phyloP scores from a whole-genome alignment of 2,797 vertebrate species.

The Menidia menidia region DNA sequence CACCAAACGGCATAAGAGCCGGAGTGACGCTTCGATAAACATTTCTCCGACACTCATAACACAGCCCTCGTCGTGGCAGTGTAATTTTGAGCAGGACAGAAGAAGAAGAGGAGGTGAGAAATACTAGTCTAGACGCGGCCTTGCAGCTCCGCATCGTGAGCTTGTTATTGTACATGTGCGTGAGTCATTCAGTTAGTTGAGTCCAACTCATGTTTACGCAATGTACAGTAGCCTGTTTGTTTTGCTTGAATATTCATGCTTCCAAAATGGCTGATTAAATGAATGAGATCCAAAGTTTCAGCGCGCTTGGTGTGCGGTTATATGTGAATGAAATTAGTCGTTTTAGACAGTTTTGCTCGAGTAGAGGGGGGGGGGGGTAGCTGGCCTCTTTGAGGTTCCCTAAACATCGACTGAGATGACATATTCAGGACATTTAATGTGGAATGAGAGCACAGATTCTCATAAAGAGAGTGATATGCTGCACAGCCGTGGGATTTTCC shows the following conservation, averaged over 20 bases:
- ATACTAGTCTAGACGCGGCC: constrained; percentile 62
- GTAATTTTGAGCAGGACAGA: constrained; percentile 59
- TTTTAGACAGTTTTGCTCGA: constrained; percentile 18
- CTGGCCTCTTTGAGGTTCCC: constrained; percentile 38
- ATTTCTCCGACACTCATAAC: constrained; percentile 28
- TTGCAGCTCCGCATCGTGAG: constrained; percentile 48
- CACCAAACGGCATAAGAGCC: constrained; percentile 17
- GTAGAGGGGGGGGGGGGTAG: constrained; percentile 12
- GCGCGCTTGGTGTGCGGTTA: neutral
- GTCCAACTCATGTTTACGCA: constrained; percentile 25
- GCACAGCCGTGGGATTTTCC: constrained; percentile 26
- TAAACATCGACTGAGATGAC: constrained; percentile 63
- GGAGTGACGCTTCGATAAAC: constrained; percentile 34
- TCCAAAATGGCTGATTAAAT: constrained; percentile 10
- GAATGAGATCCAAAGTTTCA: constrained; percentile 22
- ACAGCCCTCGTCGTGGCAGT: constrained; percentile 29
- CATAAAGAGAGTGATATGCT: constrained; percentile 15
- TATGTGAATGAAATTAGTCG: constrained; percentile 18
- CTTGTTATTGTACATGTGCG: constrained; percentile 39
- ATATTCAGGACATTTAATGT: constrained; percentile 14
- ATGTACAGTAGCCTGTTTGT: constrained; percentile 42
- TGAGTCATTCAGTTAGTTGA: constrained; percentile 28
- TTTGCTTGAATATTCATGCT: constrained; percentile 12
- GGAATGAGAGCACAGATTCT: constrained; percentile 1
- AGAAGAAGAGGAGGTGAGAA: constrained; percentile 72